Evolutionary conservation across 2,888 invertebrate species (phyloP), one percentile per base, ranked within the genome.

Genomic region (Abscondita cerata): DNA sequence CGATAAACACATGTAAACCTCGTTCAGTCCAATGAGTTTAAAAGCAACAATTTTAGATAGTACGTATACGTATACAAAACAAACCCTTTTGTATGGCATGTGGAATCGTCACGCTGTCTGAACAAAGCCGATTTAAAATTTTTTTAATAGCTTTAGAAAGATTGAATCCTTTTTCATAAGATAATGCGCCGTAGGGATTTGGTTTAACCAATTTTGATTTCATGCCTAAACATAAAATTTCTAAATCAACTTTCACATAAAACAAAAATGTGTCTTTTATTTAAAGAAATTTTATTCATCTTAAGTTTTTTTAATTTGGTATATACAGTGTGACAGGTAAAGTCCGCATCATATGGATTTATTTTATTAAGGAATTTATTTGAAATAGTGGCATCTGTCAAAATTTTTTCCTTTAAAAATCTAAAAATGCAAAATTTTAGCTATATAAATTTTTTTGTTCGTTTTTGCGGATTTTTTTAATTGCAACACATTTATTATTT

Each of bases 41-140:
- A 16, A 19, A 44, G 44, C 18, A 44, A 18, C 18, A 44, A 44
- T 44, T 18, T 44, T n/a, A 19, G 25, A 25, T 25, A 25, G 18
- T 19, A 18, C 41, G 12, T 34, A 19, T 40, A 5, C 12, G 12
- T 36, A 44, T 44, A 44, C 44, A 44, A 44, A 44, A 44, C 44
- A 54, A 54, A 54, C 44, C 55, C 47, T 36, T 55, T 41, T 20
- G 19, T 20, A 48, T 20, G 34, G 33, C 47, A 56, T 25, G 48
- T 44, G 46, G 36, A 56, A 56, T 56, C 46, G 55, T 16, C 48
- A 56, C 55, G 55, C 48, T 56, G 33, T 44, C 48, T 56, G 48
- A 48, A 38, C 55, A 56, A 56, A 56, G 55, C 47, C 34, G 47
- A 47, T 56, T 56, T 56, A 48, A 36, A n/a, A 16, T 20, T 52